Percentiles rank a stretch among this genome's conserved stretches.
Evolutionary conservation across 2,888 invertebrate species (phyloP).

Genomic region (Tupiocoris notatus): DNA sequence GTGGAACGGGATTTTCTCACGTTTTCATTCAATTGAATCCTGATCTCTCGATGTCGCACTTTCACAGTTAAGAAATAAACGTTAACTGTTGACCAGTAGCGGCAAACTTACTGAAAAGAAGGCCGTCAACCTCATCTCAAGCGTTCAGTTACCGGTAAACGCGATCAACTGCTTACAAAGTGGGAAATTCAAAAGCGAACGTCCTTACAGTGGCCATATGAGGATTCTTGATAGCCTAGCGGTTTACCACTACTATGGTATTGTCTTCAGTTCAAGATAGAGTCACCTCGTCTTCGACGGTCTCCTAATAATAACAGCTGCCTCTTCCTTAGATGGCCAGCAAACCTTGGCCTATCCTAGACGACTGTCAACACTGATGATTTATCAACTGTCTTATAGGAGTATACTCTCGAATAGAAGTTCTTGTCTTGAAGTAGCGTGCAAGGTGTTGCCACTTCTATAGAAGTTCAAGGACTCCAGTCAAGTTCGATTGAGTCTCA

Average conservation of each 20-base stretch:
- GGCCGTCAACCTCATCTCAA: not conserved
- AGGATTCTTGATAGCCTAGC: not conserved
- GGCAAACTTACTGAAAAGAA: not conserved
- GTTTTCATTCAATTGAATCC: not conserved
- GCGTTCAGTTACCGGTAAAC: not conserved
- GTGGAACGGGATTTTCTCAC: not conserved
- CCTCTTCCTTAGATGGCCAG: conserved; percentile 32
- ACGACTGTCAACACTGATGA: conserved; percentile 30
- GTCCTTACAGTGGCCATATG: conserved; percentile 19
- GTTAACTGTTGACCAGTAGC: not conserved
- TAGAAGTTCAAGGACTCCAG: not conserved
- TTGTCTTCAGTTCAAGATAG: no score
- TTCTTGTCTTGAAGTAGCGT: no score
- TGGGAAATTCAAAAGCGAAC: conserved; percentile 25
- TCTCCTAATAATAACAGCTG: conserved; percentile 19
- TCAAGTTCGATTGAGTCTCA: not conserved
- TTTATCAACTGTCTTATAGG: conserved; percentile 13
- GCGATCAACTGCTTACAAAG: not conserved
- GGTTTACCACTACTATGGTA: not conserved
- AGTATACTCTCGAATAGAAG: no score
- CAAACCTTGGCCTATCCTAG: conserved; percentile 30
- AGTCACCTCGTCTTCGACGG: conserved; percentile 1
- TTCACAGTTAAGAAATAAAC: not conserved
- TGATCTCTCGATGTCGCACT: not conserved
- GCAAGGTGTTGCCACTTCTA: not conserved